These are phyloP conservation scores for Halcyon leucocephala DNA, from an alignment of 2,797 vertebrate species.

Conservation along the genomic window DNA sequence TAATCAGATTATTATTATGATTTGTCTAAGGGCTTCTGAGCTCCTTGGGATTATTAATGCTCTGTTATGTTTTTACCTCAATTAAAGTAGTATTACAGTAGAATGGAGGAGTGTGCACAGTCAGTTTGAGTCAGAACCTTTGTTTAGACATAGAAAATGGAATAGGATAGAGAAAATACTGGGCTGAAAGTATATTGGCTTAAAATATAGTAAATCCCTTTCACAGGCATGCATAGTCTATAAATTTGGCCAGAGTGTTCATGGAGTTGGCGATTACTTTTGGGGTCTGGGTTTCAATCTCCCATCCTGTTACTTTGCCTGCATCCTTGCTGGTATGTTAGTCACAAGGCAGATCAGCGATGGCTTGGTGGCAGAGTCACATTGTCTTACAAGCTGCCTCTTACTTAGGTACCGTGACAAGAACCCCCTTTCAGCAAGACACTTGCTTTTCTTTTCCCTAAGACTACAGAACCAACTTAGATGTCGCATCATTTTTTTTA, in stretches of 20 bases:
- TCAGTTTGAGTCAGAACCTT: neutral
- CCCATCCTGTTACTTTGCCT: fast-evolving
- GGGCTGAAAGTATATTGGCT: neutral
- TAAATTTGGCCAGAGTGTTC: neutral
- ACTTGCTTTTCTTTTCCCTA: neutral
- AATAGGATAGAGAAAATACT: neutral
- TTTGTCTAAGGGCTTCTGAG: neutral
- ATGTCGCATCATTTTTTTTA: neutral
- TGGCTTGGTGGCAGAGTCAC: neutral
- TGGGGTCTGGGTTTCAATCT: neutral
- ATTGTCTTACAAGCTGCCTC: no score
- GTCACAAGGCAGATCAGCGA: neutral
- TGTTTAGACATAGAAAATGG: neutral
- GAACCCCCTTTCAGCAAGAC: neutral
- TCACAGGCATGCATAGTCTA: neutral
- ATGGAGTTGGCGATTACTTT: neutral
- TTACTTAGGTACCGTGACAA: neutral
- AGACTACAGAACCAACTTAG: neutral
- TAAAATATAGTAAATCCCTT: neutral
- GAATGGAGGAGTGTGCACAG: neutral
- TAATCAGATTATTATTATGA: neutral
- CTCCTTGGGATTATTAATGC: neutral
- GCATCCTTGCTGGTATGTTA: neutral
- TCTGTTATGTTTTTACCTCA: neutral
- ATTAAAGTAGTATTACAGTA: neutral